A percentile compares a stretch with the other conserved stretches of the same genome.
phyloP scores from a whole-genome alignment of 2,113 vertebrate genomes.

The Bothrops jararaca region DNA sequence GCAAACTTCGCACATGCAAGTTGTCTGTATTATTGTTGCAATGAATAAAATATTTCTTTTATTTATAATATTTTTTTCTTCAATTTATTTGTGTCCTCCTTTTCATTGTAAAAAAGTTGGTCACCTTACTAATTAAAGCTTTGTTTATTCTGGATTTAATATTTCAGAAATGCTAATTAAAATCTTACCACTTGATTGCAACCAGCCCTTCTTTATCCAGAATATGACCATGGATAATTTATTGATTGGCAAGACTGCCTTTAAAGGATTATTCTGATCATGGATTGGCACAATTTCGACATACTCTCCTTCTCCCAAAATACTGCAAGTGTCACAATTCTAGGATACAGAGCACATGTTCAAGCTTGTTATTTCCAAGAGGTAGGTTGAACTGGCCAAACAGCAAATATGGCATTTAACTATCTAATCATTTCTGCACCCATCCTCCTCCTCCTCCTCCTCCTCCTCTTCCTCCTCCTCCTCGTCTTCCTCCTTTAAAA shows the following conservation, averaged over 20 bases:
- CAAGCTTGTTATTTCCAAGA: not conserved
- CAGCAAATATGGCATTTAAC: no score
- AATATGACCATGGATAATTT: not conserved
- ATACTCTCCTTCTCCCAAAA: no score
- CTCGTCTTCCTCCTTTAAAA: not conserved
- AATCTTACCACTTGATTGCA: not conserved
- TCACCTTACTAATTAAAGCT: no score
- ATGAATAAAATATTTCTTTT: no score
- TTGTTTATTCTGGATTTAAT: not conserved
- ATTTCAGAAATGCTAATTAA: not conserved
- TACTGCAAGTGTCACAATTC: not conserved
- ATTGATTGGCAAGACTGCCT: not conserved
- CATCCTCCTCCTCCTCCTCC: not conserved
- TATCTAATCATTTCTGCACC: not conserved
- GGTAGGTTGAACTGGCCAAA: not conserved
- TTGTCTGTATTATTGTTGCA: no score
- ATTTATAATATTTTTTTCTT: no score
- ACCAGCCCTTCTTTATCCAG: not conserved
- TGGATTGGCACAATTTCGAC: not conserved
- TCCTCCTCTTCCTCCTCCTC: not conserved
- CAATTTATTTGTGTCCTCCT: no score
- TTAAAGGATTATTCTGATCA: not conserved
- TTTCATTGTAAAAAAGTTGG: no score
- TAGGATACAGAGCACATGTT: not conserved
- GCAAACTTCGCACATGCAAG: no score